Evolutionary conservation across 2,797 vertebrate species (phyloP).

Genomic region (Spinus olivaceus): DNA sequence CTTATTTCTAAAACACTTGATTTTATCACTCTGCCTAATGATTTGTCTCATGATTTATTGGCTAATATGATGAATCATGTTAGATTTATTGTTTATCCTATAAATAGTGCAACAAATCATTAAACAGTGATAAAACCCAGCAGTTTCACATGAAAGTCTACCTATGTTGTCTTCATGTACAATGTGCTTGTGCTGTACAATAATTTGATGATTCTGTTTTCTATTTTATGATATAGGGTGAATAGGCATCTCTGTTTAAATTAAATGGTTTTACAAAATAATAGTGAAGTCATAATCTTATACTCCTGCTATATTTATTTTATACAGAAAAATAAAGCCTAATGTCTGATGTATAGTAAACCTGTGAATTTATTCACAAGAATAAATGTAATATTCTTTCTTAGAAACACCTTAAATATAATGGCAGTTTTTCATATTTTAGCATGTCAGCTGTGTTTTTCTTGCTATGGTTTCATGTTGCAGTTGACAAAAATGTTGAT

Average conservation of each 20-base stretch:
- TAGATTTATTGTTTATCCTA: conserved; percentile 82
- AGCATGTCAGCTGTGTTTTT: not conserved
- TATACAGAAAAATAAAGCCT: conserved; percentile 73
- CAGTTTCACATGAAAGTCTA: conserved; percentile 45
- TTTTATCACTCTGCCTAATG: conserved; percentile 83
- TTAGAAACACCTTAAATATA: conserved; percentile 61
- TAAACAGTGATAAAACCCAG: conserved; percentile 72
- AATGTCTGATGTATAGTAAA: conserved; percentile 57
- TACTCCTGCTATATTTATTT: conserved; percentile 70
- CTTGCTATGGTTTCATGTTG: not conserved
- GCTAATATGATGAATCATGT: conserved; percentile 80
- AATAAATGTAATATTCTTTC: conserved; percentile 67
- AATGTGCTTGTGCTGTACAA: not conserved
- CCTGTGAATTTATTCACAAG: conserved; percentile 64
- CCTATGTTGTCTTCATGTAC: conserved; percentile 9
- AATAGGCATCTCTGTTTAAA: conserved; percentile 39
- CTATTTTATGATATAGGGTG: not conserved
- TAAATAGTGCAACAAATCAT: conserved; percentile 80
- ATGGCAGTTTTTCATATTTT: conserved; percentile 41
- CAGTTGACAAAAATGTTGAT: conserved; percentile 22
- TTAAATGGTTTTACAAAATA: conserved; percentile 70
- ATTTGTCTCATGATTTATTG: conserved; percentile 85
- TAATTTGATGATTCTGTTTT: conserved; percentile 10
- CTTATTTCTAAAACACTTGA: conserved; percentile 85
- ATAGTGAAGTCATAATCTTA: conserved; percentile 66